phyloP scores from a whole-genome alignment of 30 jellyfish, hydroid and myxozoan species.

The Chironex yamaguchii region DNA sequence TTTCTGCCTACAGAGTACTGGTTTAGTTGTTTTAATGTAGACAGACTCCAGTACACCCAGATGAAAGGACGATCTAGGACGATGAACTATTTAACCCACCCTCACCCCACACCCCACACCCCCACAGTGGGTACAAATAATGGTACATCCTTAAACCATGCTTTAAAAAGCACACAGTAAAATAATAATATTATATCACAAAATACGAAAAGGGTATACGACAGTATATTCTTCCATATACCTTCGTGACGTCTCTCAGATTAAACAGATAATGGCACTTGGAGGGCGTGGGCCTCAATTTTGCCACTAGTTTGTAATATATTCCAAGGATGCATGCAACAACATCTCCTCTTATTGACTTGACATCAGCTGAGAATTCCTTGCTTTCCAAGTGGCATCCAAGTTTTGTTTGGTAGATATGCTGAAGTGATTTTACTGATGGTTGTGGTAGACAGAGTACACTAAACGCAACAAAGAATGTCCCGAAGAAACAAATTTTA shows the following conservation, averaged over 20 bases:
- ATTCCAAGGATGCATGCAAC: slow-evolving; percentile 66
- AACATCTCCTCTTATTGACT: slow-evolving; percentile 65
- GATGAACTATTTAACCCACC: too few species aligned
- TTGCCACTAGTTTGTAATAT: slow-evolving; percentile 33
- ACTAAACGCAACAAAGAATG: slow-evolving; percentile 29
- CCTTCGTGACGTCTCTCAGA: slow-evolving; percentile 85
- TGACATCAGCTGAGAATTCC: slow-evolving; percentile 73
- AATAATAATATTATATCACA: too few species aligned
- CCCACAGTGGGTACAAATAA: too few species aligned
- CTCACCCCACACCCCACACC: too few species aligned
- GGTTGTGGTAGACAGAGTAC: slow-evolving; percentile 90
- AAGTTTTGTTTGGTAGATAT: slow-evolving; percentile 70
- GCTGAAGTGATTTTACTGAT: slow-evolving; percentile 78
- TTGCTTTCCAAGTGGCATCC: slow-evolving; percentile 75
- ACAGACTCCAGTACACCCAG: too few species aligned
- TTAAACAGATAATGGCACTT: slow-evolving; percentile 86
- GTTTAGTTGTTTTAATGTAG: too few species aligned
- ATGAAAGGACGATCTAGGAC: neutral
- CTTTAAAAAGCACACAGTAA: too few species aligned
- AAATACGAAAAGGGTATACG: too few species aligned
- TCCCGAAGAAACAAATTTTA: neutral
- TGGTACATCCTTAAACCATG: too few species aligned
- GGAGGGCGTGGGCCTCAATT: slow-evolving; percentile 80
- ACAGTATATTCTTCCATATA: neutral
- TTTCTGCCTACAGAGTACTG: too few species aligned